These are phyloP conservation scores for Apis mellifera DNA, from an alignment of 1,140 invertebrate species.

Conservation along the genomic window Amel_HAv3.1 CM009939.2:4014001-4014500, in stretches of 20 bases:
- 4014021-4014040: too few relatives aligned
- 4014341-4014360: too few relatives aligned
- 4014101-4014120: not conserved
- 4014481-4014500: not conserved
- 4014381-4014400: not conserved
- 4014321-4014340: too few relatives aligned
- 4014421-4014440: not conserved
- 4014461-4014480: conserved; percentile 10
- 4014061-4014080: not conserved
- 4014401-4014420: too few relatives aligned
- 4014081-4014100: conserved; percentile 17
- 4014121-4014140: not conserved
- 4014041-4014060: not conserved
- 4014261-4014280: too few relatives aligned
- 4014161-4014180: conserved; percentile 8
- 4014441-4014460: not conserved
- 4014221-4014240: not conserved
- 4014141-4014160: not conserved
- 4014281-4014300: too few relatives aligned
- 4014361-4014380: not conserved
- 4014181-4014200: not conserved
- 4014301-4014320: too few relatives aligned
- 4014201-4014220: not conserved
- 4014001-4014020: not conserved
- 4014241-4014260: too few relatives aligned